A percentile compares a stretch with the other conserved stretches of the same genome.
Evolutionary conservation across 2,797 vertebrate genomes (phyloP).

Genomic region (Sylvilagus floridanus): DNA sequence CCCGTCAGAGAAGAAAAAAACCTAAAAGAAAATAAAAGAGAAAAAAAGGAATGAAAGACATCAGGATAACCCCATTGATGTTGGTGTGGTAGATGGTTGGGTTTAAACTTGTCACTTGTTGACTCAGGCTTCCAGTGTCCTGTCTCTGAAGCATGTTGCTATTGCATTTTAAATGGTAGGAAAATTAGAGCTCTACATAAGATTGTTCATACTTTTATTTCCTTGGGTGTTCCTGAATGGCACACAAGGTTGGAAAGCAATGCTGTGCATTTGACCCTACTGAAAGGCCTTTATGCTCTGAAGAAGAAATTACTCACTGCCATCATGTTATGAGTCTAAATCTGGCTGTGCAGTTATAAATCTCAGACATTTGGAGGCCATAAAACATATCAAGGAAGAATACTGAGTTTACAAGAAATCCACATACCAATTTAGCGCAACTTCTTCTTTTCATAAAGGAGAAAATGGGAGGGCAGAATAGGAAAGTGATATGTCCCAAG

Average conservation of each 20-base stretch:
- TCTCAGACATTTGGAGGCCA: slow-evolving; percentile 9
- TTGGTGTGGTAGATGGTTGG: slow-evolving; percentile 76
- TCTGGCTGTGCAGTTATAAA: slow-evolving; percentile 40
- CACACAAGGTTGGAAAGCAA: slow-evolving; percentile 75
- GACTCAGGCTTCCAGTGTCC: slow-evolving; percentile 78
- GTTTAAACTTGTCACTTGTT: slow-evolving; percentile 86
- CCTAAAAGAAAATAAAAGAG: not conserved
- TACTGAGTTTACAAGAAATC: slow-evolving; percentile 25
- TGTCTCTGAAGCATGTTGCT: slow-evolving; percentile 84
- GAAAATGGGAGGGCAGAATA: not conserved
- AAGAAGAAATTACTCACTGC: slow-evolving; percentile 75
- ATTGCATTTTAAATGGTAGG: slow-evolving; percentile 81
- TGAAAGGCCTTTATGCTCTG: slow-evolving; percentile 63
- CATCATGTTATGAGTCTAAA: slow-evolving; percentile 55
- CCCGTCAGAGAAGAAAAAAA: not conserved
- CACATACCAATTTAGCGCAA: not conserved
- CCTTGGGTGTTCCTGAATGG: slow-evolving; percentile 86
- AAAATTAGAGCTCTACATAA: slow-evolving; percentile 78
- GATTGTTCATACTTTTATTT: slow-evolving; percentile 83
- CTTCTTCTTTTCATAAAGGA: not conserved
- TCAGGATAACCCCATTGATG: slow-evolving; percentile 66
- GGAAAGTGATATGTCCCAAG: not conserved
- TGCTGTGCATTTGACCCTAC: slow-evolving; percentile 43
- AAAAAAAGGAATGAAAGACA: not conserved
- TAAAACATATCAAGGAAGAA: slow-evolving; percentile 55